Percentiles rank a stretch among this genome's conserved stretches.
Conservation (phyloP, 2,797 vertebrate species). For the Odontamblyopus rebecca region DNA sequence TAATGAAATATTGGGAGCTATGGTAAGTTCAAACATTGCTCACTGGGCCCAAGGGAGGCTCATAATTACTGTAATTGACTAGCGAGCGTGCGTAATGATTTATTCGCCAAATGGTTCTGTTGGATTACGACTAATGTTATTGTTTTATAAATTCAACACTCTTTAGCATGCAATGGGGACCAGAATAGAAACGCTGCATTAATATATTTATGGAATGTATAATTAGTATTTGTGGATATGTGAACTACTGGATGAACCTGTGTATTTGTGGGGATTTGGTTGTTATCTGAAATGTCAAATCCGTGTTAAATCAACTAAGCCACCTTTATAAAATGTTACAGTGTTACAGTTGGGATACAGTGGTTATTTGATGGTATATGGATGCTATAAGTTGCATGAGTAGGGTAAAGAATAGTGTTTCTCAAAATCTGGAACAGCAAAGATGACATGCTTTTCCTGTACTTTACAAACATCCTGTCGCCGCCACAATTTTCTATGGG, state of each 20-base stretch:
- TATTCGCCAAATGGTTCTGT: slow-evolving; percentile 53
- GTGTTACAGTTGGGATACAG: not conserved
- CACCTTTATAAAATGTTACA: not conserved
- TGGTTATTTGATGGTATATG: not conserved
- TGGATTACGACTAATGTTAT: slow-evolving; percentile 47
- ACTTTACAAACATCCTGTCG: too few relatives aligned
- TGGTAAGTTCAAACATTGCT: slow-evolving; percentile 61
- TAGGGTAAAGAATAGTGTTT: too few relatives aligned
- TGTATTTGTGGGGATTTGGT: not conserved
- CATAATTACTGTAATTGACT: slow-evolving; percentile 69
- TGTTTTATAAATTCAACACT: slow-evolving; percentile 32
- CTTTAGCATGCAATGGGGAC: slow-evolving; percentile 17
- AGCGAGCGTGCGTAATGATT: slow-evolving; percentile 44
- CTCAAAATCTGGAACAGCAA: too few relatives aligned
- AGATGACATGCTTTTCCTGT: too few relatives aligned
- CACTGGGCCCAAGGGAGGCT: slow-evolving; percentile 53
- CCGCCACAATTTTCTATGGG: too few relatives aligned
- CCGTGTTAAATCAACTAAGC: not conserved
- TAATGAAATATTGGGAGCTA: slow-evolving; percentile 65
- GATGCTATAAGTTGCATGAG: too few relatives aligned
- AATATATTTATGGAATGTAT: slow-evolving; percentile 24
- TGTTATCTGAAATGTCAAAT: not conserved
- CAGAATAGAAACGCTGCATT: slow-evolving; percentile 17
- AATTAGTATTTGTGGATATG: slow-evolving; percentile 9
- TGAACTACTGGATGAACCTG: not conserved